These are phyloP conservation scores for Leptodactylus fuscus DNA, from an alignment of 2,113 vertebrate species.

Conservation along the genomic window DNA sequence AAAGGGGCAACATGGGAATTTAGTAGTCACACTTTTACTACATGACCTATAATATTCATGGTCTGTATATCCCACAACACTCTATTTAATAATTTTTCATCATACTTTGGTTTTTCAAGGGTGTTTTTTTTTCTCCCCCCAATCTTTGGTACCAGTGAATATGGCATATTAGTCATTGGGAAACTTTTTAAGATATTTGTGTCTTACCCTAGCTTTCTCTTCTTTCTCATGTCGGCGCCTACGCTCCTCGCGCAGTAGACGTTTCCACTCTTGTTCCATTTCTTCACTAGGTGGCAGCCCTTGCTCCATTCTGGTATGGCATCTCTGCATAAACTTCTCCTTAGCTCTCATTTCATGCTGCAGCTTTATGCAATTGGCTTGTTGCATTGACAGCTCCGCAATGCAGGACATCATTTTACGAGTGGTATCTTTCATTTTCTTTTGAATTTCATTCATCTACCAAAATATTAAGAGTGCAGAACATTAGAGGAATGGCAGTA, in stretches of 20 bases:
- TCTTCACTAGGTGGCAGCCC: slow-evolving; percentile 81
- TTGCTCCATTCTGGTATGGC: slow-evolving; percentile 77
- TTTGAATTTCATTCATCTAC: slow-evolving; percentile 80
- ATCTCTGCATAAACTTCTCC: slow-evolving; percentile 79
- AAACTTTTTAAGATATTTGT: too few species aligned
- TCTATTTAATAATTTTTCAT: too few species aligned
- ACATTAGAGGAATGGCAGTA: neutral
- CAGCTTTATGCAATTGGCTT: slow-evolving; percentile 78
- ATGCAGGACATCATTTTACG: slow-evolving; percentile 81
- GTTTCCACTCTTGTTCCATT: slow-evolving; percentile 79
- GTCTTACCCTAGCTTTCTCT: slow-evolving; percentile 79
- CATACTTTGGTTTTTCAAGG: too few species aligned
- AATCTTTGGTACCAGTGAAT: too few species aligned
- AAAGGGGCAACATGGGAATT: too few species aligned
- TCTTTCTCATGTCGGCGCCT: slow-evolving; percentile 71
- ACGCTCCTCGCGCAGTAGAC: slow-evolving; percentile 73
- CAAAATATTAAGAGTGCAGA: slow-evolving; percentile 48
- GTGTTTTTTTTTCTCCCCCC: too few species aligned
- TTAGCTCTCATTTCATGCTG: slow-evolving; percentile 84
- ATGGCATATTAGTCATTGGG: too few species aligned
- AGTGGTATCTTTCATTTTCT: slow-evolving; percentile 75
- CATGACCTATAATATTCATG: too few species aligned
- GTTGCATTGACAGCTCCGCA: slow-evolving; percentile 87
- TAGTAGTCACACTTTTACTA: too few species aligned
- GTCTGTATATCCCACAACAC: too few species aligned